These are phyloP conservation scores for Drosophila murphyi DNA, from an alignment of 1,140 invertebrate genomes.

Conservation along the genomic window DNA sequence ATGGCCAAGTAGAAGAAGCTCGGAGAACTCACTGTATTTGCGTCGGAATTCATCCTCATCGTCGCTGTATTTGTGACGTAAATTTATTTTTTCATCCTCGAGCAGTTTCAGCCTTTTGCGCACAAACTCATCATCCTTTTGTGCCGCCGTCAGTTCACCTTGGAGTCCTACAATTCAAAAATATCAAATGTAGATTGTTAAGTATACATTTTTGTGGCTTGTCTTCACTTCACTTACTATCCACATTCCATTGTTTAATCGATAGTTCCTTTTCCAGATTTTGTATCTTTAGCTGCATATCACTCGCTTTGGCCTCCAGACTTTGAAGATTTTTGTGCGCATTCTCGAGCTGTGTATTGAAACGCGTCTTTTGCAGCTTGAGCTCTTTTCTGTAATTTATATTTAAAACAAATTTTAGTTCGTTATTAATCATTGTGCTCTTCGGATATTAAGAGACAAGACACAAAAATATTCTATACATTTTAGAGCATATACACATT, in stretches of 20 bases:
- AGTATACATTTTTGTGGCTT: neutral
- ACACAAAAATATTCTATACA: slow-evolving; percentile 2
- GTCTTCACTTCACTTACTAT: slow-evolving; percentile 84
- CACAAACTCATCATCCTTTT: slow-evolving; percentile 86
- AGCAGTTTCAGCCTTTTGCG: slow-evolving; percentile 85
- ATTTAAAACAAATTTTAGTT: neutral
- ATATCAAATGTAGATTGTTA: too few species aligned
- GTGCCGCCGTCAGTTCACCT: slow-evolving; percentile 86
- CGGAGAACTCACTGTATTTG: slow-evolving; percentile 84
- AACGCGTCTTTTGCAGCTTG: slow-evolving; percentile 86
- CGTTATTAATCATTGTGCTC: slow-evolving; percentile 9
- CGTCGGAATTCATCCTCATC: slow-evolving; percentile 85
- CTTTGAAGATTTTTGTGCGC: slow-evolving; percentile 85
- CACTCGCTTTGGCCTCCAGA: slow-evolving; percentile 85
- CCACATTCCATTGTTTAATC: slow-evolving; percentile 86
- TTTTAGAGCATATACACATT: neutral
- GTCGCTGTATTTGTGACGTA: slow-evolving; percentile 85
- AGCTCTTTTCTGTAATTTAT: slow-evolving; percentile 85
- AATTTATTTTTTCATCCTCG: slow-evolving; percentile 85
- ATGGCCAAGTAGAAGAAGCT: too few species aligned
- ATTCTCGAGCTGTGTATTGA: slow-evolving; percentile 85
- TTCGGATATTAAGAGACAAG: slow-evolving; percentile 41
- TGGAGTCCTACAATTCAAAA: slow-evolving; percentile 84
- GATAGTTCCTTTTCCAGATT: slow-evolving; percentile 86
- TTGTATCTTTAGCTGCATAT: slow-evolving; percentile 86